These are phyloP conservation scores for Sarcophaga variegata DNA, from an alignment of 2,888 invertebrate genomes.

Conservation along the genomic window DNA sequence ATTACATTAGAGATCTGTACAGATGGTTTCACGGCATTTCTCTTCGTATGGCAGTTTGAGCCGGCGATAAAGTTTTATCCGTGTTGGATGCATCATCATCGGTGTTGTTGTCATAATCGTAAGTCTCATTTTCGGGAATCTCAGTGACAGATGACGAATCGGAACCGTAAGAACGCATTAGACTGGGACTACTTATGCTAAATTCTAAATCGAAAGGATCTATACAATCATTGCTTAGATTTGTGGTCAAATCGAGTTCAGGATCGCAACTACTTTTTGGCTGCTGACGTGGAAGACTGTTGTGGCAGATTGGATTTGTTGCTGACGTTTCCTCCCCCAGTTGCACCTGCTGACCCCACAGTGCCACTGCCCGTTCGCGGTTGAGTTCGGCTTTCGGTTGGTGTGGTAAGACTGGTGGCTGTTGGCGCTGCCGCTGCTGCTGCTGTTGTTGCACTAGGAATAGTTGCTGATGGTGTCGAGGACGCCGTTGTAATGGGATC, in stretches of 20 bases:
- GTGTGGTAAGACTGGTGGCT: slow-evolving; percentile 65
- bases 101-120: slow-evolving; percentile 1
- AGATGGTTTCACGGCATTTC: slow-evolving; percentile 56
- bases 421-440: slow-evolving; percentile 69
- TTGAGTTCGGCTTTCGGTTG: slow-evolving; percentile 79
- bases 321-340: slow-evolving; percentile 74
- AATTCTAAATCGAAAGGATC: slow-evolving; percentile 79
- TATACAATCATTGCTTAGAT: slow-evolving; percentile 53
- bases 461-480: slow-evolving; percentile 11
- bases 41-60: slow-evolving; percentile 78
- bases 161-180: slow-evolving; percentile 79
- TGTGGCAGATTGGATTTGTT: slow-evolving; percentile 79
- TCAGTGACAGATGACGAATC: slow-evolving; percentile 60
- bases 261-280: slow-evolving; percentile 78
- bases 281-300: slow-evolving; percentile 81
- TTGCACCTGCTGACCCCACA: slow-evolving; percentile 80
- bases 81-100: slow-evolving; percentile 68
- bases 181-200: slow-evolving; percentile 81
- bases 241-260: slow-evolving; percentile 49
- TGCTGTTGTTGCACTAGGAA: slow-evolving; percentile 63
- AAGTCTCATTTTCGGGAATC: slow-evolving; percentile 27
- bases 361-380: slow-evolving; percentile 80
- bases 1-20: slow-evolving; percentile 48
- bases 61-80: slow-evolving; percentile 77
- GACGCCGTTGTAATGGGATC: slow-evolving; percentile 63